Percentiles rank a stretch among this genome's conserved stretches.
These are phyloP conservation scores for Drosophila dives DNA, from an alignment of 2,888 invertebrate genomes.

Conservation along the genomic window DNA sequence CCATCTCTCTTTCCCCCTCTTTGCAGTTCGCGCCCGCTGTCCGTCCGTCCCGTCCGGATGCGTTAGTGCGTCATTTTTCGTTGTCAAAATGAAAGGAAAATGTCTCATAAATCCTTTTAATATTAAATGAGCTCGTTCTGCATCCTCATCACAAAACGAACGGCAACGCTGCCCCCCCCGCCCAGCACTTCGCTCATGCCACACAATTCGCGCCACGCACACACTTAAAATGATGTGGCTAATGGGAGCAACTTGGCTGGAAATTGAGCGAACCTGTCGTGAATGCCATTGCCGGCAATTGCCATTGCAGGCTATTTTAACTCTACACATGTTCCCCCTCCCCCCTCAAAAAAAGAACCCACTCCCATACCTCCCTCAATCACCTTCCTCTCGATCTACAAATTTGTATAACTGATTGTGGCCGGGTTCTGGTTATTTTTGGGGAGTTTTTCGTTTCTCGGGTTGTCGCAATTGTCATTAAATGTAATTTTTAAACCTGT, in stretches of 20 bases:
- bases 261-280: slow-evolving; percentile 72
- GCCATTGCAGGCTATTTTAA: slow-evolving; percentile 38
- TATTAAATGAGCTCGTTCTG: slow-evolving; percentile 81
- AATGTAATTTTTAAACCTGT: slow-evolving; percentile 80
- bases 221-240: slow-evolving; percentile 81
- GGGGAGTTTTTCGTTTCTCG: slow-evolving; percentile 6
- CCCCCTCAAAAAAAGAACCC: neutral
- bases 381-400: neutral
- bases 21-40: neutral
- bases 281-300: slow-evolving; percentile 45
- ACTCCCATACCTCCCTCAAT: neutral
- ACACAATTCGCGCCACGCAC: slow-evolving; percentile 62
- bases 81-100: slow-evolving; percentile 82
- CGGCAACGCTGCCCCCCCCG: neutral
- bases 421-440: slow-evolving; percentile 24
- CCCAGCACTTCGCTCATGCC: neutral
- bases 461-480: slow-evolving; percentile 71
- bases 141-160: slow-evolving; percentile 15
- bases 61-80: slow-evolving; percentile 55
- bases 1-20: neutral
- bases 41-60: slow-evolving; percentile 25
- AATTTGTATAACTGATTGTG: slow-evolving; percentile 57
- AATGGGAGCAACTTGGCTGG: slow-evolving; percentile 80
- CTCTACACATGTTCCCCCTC: slow-evolving; percentile 53
- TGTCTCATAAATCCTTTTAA: slow-evolving; percentile 83